Percentiles rank a stretch among this genome's conserved stretches.
Conservation (phyloP, 2,797 vertebrate species). For the Typhlichthys subterraneus region DNA sequence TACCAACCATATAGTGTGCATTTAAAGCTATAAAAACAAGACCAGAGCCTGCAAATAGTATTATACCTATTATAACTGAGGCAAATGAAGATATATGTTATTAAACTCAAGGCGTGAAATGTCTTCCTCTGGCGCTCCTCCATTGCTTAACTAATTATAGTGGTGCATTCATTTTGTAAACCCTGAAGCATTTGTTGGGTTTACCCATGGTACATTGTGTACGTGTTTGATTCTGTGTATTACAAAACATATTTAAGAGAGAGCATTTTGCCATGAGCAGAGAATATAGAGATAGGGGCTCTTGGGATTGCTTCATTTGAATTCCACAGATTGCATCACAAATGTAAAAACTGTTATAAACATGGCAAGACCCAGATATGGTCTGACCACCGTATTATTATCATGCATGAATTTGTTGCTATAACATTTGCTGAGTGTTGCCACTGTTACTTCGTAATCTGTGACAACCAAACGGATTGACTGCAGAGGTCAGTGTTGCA, state of each 20-base stretch:
- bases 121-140: conserved; percentile 59
- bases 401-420: conserved; percentile 63
- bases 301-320: conserved; percentile 69
- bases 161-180: conserved; percentile 71
- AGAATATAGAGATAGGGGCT: conserved; percentile 46
- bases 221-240: conserved; percentile 55
- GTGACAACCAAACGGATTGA: no score
- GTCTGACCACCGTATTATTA: conserved; percentile 61
- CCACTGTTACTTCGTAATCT: no score
- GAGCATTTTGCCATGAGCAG: conserved; percentile 46
- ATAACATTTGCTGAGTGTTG: conserved; percentile 8
- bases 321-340: conserved; percentile 71
- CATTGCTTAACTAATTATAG: conserved; percentile 78
- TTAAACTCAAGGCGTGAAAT: conserved; percentile 76
- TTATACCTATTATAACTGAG: conserved; percentile 50
- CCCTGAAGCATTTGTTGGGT: conserved; percentile 67
- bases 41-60: conserved; percentile 42
- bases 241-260: conserved; percentile 63
- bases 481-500: no score
- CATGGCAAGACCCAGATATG: conserved; percentile 68
- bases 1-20: conserved; percentile 15
- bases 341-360: conserved; percentile 73
- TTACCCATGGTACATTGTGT: conserved; percentile 58
- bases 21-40: conserved; percentile 30
- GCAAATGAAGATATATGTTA: conserved; percentile 69